Percentiles rank a stretch among this genome's conserved stretches.
Evolutionary conservation across 2,888 invertebrate species (phyloP).

Genomic region (Agonopterix heracliana): DNA sequence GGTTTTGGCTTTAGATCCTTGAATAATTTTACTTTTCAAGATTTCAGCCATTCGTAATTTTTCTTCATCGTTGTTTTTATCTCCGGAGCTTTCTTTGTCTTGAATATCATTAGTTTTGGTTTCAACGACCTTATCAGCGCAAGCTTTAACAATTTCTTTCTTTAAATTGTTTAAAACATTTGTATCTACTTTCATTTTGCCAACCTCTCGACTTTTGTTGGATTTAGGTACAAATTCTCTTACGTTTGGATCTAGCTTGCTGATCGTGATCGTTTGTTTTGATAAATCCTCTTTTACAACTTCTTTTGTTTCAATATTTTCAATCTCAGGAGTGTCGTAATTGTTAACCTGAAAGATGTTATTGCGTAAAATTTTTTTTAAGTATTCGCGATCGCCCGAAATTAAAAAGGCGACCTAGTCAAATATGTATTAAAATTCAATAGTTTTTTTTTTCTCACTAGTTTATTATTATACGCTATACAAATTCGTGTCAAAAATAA

Average conservation of each 20-base stretch:
- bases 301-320: not conserved
- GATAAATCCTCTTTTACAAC: not conserved
- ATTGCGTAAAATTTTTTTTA: not conserved
- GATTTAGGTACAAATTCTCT: constrained; percentile 39
- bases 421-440: too few species aligned
- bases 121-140: too few species aligned
- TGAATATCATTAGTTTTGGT: not conserved
- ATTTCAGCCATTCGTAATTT: constrained; percentile 19
- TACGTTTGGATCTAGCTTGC: constrained; percentile 46
- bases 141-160: too few species aligned
- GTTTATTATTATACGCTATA: too few species aligned
- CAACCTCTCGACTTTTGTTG: not conserved
- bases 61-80: constrained; percentile 10
- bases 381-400: not conserved
- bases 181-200: not conserved
- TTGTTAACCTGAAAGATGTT: constrained; percentile 20
- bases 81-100: constrained; percentile 5
- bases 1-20: constrained; percentile 24
- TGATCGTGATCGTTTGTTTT: constrained; percentile 23
- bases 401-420: too few species aligned
- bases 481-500: too few species aligned
- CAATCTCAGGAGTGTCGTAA: constrained; percentile 2
- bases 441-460: too few species aligned
- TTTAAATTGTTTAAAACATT: not conserved
- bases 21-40: constrained; percentile 36